Evolutionary conservation across 2,888 invertebrate species (phyloP), one percentile per base, ranked within the genome.

Genomic region (Smittia sp.): DNA sequence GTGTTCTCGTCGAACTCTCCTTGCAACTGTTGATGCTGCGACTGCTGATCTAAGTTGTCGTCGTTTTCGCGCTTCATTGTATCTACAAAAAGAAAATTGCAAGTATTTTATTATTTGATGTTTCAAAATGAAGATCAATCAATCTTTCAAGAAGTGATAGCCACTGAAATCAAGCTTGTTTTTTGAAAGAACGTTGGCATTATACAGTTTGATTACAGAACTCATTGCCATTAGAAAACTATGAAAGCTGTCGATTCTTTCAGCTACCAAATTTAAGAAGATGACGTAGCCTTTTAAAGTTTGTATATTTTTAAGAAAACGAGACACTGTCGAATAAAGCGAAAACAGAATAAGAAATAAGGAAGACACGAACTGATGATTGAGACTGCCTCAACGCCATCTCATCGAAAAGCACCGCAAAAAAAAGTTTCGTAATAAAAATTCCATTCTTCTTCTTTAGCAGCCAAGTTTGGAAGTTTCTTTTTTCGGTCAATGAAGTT

Each of bases 61-160:
- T 20, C 27, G 38, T 54, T 74, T 73, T 77, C 77, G 74, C 82
- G 81, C 77, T 82, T 82, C 80, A 81, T 79, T 74, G 74, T 76
- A 74, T 79, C 80, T 82, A 77, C 15, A 78, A 78, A 66, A 46
- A 70, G 13, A 65, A 4, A 11, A 24, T n/a, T 65, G 15, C 7
- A n/a, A n/a, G 27, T 27, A 65, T 65, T n/a, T 24, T n/a, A 32
- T 65, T 58, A 22, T 22, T 58, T 58, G 6, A 38, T 22, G 58
- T 22, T 11, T 58, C 58, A 18, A 58, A 22, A 58, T 58, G 20
- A 58, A 6, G 18, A 3, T 22, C 9, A 22, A 58, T 58, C 58
- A 58, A 58, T 58, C 58, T n/a, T n/a, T n/a, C n/a, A n/a, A n/a
- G n/a, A 58, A 7, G 22, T 58, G 18, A 13, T 13, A 22, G 18